phyloP scores from a whole-genome alignment of 1,140 invertebrate genomes.

The Papilio glaucus region DNA sequence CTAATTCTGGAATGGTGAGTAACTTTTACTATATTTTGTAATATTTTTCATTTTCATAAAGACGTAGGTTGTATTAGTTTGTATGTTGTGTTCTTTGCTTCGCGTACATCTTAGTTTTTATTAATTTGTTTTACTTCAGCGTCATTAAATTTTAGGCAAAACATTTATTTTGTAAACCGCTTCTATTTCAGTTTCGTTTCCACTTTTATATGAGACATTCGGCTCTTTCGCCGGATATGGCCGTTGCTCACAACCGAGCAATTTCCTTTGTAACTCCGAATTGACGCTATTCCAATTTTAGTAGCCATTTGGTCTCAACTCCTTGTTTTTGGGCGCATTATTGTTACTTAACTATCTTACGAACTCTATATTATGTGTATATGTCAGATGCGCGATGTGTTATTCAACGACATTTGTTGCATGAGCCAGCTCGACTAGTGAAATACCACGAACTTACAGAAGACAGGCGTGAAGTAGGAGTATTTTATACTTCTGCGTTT shows the following conservation, averaged over 20 bases:
- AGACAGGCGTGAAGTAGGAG: no score
- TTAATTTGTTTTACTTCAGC: slow-evolving; percentile 1
- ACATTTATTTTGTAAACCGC: slow-evolving; percentile 9
- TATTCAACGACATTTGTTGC: no score
- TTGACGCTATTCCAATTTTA: slow-evolving; percentile 10
- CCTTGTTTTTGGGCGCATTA: not conserved
- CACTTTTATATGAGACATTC: slow-evolving; percentile 24
- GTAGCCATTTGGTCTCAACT: not conserved
- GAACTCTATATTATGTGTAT: no score
- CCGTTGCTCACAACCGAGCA: slow-evolving; percentile 4
- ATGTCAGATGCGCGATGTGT: no score
- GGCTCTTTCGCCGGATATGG: not conserved
- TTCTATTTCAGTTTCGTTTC: not conserved
- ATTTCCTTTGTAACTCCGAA: slow-evolving; percentile 22
- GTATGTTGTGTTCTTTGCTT: no score
- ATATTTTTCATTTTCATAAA: no score
- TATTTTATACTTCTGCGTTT: no score
- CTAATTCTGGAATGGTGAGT: not conserved
- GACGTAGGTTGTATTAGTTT: not conserved
- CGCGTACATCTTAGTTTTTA: no score
- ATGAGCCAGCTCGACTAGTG: no score
- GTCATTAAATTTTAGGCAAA: slow-evolving; percentile 10
- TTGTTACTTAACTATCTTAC: not conserved
- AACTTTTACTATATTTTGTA: no score
- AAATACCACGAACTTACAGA: no score